Percentiles rank a stretch among this genome's conserved stretches.
phyloP scores from a whole-genome alignment of 2,113 vertebrate genomes.

The Psettodes erumei region DNA sequence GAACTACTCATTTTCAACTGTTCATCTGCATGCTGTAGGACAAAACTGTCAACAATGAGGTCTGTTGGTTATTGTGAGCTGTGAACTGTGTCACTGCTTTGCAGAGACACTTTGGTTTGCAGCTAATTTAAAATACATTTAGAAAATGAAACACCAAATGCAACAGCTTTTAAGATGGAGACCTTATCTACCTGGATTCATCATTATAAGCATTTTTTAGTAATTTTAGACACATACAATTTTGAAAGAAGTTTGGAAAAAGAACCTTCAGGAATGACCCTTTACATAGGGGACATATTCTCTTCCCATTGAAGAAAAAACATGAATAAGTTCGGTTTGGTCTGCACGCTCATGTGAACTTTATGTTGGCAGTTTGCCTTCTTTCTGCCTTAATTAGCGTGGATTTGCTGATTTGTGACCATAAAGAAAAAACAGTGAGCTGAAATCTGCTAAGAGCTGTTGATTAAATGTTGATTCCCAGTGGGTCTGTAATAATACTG shows the following conservation, averaged over 20 bases:
- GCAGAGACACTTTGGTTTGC: conserved; percentile 3
- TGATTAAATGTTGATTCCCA: conserved; percentile 2
- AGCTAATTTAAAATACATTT: neutral
- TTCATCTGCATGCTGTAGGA: conserved; percentile 22
- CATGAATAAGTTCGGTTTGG: neutral
- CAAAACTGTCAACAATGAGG: conserved; percentile 38
- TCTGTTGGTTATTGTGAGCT: conserved; percentile 13
- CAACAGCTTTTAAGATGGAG: neutral
- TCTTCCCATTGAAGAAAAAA: neutral
- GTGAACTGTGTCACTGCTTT: conserved; percentile 30
- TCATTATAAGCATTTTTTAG: neutral
- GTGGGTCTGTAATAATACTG: neutral
- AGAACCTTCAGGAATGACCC: neutral
- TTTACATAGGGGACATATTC: neutral
- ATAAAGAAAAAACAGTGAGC: neutral
- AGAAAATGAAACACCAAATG: neutral
- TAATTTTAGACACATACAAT: neutral
- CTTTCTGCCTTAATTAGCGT: neutral
- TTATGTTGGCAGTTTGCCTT: neutral
- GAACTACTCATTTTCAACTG: conserved; percentile 15
- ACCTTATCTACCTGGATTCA: neutral
- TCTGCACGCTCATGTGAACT: neutral
- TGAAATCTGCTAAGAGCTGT: neutral
- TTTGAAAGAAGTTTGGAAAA: too few species aligned
- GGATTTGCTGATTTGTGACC: neutral